Conservation (phyloP, 2,888 invertebrate genomes). For the Synanthedon tipuliformis region DNA sequence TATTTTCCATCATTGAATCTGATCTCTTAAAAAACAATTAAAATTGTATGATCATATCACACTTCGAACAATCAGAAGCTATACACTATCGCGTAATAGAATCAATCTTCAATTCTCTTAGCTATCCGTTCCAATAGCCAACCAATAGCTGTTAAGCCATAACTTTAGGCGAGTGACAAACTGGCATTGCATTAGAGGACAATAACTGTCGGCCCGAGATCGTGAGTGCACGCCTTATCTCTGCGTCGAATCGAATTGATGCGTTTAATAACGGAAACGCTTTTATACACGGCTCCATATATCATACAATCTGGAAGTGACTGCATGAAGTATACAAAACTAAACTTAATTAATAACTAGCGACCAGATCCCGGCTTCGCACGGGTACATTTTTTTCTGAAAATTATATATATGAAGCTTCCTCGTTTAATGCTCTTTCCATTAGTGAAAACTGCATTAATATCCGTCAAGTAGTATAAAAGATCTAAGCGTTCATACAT, state of each 20-base stretch:
- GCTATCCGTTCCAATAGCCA: not conserved
- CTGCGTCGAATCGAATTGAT: conserved; percentile 46
- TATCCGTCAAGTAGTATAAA: too few species aligned
- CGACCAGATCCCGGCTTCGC: too few species aligned
- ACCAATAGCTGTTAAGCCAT: conserved; percentile 17
- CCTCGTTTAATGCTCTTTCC: too few species aligned
- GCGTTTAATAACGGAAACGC: conserved; percentile 54
- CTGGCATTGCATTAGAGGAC: conserved; percentile 40
- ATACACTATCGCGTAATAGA: not conserved
- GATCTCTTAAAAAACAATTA: too few species aligned
- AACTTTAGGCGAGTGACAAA: conserved; percentile 30
- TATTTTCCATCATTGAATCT: too few species aligned
- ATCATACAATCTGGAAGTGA: conserved; percentile 19
- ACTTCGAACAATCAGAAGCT: not conserved
- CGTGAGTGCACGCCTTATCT: conserved; percentile 54
- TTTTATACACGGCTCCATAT: conserved; percentile 20
- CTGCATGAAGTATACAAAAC: too few species aligned
- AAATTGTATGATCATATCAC: too few species aligned
- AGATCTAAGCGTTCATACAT: too few species aligned
- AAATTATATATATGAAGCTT: too few species aligned
- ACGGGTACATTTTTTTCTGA: too few species aligned
- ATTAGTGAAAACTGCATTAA: too few species aligned
- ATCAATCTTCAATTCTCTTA: not conserved
- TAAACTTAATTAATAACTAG: too few species aligned
- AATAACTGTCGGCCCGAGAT: conserved; percentile 42